Evolutionary conservation across 1,140 invertebrate species (phyloP).

Genomic region (Lucilia sericata): DNA sequence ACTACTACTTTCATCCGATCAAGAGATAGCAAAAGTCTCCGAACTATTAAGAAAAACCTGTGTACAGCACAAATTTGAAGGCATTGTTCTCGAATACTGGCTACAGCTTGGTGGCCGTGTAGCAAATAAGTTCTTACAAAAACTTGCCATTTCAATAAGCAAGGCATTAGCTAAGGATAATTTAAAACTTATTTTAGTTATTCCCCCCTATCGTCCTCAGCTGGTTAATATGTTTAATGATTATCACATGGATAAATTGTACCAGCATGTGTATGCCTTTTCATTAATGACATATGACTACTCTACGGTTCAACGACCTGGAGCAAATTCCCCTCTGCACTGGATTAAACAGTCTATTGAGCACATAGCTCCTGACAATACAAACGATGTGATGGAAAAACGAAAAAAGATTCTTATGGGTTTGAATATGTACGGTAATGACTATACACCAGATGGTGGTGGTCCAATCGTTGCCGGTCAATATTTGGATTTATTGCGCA

Average conservation of each 20-base stretch:
- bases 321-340: slow-evolving; percentile 86
- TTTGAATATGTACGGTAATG: slow-evolving; percentile 94
- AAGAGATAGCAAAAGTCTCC: slow-evolving; percentile 73
- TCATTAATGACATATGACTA: slow-evolving; percentile 97
- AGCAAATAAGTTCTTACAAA: slow-evolving; percentile 74
- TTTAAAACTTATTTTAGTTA: slow-evolving; percentile 82
- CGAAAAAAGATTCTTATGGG: slow-evolving; percentile 87
- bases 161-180: slow-evolving; percentile 58
- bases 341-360: slow-evolving; percentile 88
- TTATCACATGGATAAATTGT: slow-evolving; percentile 82
- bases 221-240: slow-evolving; percentile 79
- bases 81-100: slow-evolving; percentile 90
- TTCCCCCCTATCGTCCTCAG: slow-evolving; percentile 83
- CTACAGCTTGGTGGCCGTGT: slow-evolving; percentile 81
- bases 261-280: slow-evolving; percentile 83
- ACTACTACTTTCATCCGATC: slow-evolving; percentile 73
- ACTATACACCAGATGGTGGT: slow-evolving; percentile 82
- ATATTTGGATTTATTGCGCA: slow-evolving; percentile 79
- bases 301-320: slow-evolving; percentile 84
- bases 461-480: slow-evolving; percentile 83
- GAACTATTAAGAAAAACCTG: slow-evolving; percentile 73
- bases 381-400: slow-evolving; percentile 67
- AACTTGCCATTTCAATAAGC: slow-evolving; percentile 69
- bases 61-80: slow-evolving; percentile 82
- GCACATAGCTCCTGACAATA: slow-evolving; percentile 75